Evolutionary conservation across 2,888 invertebrate genomes (phyloP), one percentile per base, ranked within the genome.

Genomic region (Brachylomia viminalis): DNA sequence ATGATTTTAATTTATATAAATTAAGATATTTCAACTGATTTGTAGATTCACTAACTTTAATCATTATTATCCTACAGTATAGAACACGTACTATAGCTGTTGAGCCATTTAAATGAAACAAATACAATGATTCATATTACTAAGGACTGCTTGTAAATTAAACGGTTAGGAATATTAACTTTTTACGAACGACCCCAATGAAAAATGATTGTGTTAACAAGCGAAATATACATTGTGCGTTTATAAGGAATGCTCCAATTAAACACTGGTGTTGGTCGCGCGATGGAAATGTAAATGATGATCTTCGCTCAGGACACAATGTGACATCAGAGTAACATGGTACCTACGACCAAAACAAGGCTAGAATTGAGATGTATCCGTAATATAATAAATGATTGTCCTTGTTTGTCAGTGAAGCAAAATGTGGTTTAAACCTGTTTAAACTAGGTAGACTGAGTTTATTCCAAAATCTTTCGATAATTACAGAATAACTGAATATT

Each of bases 301-400:
- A 47, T 54, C 23, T 27, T 61, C 47, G 69, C 64, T 84, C 80
- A 62, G 54, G 27, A 64, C 58, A 73, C 33, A 72, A 33, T 52
- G 42, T 30, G 52, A 61, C 47, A 79, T 71, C 47, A 23, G 45
- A 62, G 52, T 72, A 56, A 83, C 70, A 66, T 68, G 66, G 74
- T 82, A 79, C 49, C 20, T 30, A 56, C 49, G 72, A 80, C 73
- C 59, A 64, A 84, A 87, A 86, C 86, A 76, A 70, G 71, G 61
- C 67, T 74, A 72, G 69, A 83, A 80, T 78, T 69, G 80, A 82
- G 77, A 79, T 77, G 76, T 88, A 82, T 88, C 80, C 76, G 78
- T 83, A 89, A 83, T 86, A 86, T 83, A 84, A 89, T 83, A 84
- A 86, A 81, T 72, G 84, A 86, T 87, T 89, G 88, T 89, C 87